Evolutionary conservation across 2,888 invertebrate species (phyloP), one percentile per base, ranked within the genome.

Genomic region (Blera fallax): DNA sequence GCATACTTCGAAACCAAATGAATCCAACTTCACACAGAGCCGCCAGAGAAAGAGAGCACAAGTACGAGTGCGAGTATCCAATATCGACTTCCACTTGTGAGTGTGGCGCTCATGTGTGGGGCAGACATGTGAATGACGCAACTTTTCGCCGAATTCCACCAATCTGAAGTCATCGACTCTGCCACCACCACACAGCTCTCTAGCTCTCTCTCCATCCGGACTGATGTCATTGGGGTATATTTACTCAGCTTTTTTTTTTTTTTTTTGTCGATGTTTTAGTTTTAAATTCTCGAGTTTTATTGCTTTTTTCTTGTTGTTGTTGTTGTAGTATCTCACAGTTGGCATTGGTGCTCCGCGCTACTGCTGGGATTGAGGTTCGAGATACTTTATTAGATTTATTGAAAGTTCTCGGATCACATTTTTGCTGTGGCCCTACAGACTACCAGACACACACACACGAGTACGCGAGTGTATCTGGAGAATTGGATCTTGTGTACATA

Each of bases 91-190:
- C 52, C n/a, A n/a, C n/a, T n/a, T n/a, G n/a, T 73, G 58, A 69
- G 64, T 74, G 45, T 24, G 60, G 21, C 40, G 11, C 52, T 11
- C 37, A 50, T 65, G 80, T 50, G 37, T 67, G 45, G 32, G 32
- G 52, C 45, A 45, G 65, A 78, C 70, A 78, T 69, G 37, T 62
- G 73, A 80, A 80, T 84, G 84, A 84, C 84, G 84, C 84, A 84
- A 84, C 84, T 70, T 84, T 84, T 80, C 84, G 74, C 80, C 84
- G 58, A 84, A 84, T 84, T 84, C 84, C 84, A 80, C 80, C 80
- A 80, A 80, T 70, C 84, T 84, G 84, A 84, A 84, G 84, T 84
- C 84, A 84, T 84, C 84, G 84, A 84, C 84, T 76, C 45, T 69
- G 52, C 52, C 32, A 37, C 16, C 18, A 21, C 45, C 16, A n/a